Evolutionary conservation across 1,140 invertebrate species (phyloP).

Genomic region (Drusus annulatus): DNA sequence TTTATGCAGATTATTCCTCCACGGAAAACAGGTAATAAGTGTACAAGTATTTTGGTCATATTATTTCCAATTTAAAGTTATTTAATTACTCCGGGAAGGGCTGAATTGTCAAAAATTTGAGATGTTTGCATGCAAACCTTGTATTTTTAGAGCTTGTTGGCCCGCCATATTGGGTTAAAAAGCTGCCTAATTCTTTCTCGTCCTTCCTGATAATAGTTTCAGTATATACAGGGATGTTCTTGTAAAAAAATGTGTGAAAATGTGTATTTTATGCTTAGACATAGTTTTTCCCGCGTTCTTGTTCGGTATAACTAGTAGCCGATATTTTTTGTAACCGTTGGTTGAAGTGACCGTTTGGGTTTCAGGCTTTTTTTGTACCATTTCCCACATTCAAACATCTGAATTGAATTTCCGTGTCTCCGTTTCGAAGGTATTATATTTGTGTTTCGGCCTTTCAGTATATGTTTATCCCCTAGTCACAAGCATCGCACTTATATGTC

Average conservation of each 20-base stretch:
- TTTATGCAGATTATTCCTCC: slow-evolving; percentile 50
- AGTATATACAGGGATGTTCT: slow-evolving; percentile 36
- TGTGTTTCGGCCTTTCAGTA: not conserved
- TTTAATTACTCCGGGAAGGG: slow-evolving; percentile 28
- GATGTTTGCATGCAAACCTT: slow-evolving; percentile 54
- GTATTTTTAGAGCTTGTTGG: slow-evolving; percentile 55
- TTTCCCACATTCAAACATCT: not conserved
- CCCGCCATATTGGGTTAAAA: slow-evolving; percentile 55
- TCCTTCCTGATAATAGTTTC: not conserved
- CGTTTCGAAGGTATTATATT: not conserved
- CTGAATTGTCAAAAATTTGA: slow-evolving; percentile 45
- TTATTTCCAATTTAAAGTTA: slow-evolving; percentile 41
- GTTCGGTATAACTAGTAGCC: slow-evolving; percentile 37
- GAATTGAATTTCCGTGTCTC: not conserved
- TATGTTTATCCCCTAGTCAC: not conserved
- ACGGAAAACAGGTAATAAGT: slow-evolving; percentile 50
- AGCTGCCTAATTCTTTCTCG: slow-evolving; percentile 46
- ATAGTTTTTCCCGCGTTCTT: slow-evolving; percentile 53
- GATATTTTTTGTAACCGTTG: slow-evolving; percentile 48
- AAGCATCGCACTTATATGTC: not conserved
- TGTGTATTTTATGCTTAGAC: slow-evolving; percentile 34
- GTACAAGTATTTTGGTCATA: slow-evolving; percentile 38
- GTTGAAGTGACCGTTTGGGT: slow-evolving; percentile 44
- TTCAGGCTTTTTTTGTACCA: slow-evolving; percentile 19
- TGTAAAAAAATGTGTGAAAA: slow-evolving; percentile 38